Base-by-base conservation (phyloP, 2,797 vertebrate species). In the Merluccius polli region DNA sequence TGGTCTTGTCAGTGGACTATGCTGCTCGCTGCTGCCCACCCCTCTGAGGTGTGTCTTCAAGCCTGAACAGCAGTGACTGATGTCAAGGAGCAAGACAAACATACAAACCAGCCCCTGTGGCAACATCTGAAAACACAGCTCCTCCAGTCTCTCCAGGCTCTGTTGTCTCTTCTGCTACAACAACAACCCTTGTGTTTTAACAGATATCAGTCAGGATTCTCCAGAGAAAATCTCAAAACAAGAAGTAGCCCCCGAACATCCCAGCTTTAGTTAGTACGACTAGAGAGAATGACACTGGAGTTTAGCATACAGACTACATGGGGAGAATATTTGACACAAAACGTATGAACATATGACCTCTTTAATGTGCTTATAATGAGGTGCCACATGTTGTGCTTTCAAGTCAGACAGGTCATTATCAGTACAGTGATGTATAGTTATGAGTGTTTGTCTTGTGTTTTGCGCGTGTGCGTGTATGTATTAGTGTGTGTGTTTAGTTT, bases 21-120 rank as follows among this genome's bases (percentile, higher is more conserved):
- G 16, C 3, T 4, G 44, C 44, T 41, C 38, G 1, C 38, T 41
- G 38, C 38, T 3, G 13, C 44, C 4, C 44, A 3, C 18, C 29
- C 27, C 9, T 65, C 63, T 12, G 27, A 65, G 63, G 27, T 3
- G 24, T 12, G n/a, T 18, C 44, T 3, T 48, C 44, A 29, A 10
- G 67, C 0, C 67, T 24, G 4, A n/a, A n/a, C 72, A 78, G 48
- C n/a, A 78, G 75, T 80, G 86, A 85, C 84, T 87, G 89, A 89
- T 85, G 89, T 88, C 87, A 86, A 65, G 76, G 77, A 76, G 79
- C 86, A 91, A 92, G 86, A 90, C 81, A 92, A 91, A 91, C 87
- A 92, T 88, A 90, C 90, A 86, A 15, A 87, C 79, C 76, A 81
- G 75, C 70, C 84, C 90, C 89, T 18, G 73, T 44, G 44, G 86